phyloP scores from a whole-genome alignment of 1,140 invertebrate species.

The Mya arenaria region DNA sequence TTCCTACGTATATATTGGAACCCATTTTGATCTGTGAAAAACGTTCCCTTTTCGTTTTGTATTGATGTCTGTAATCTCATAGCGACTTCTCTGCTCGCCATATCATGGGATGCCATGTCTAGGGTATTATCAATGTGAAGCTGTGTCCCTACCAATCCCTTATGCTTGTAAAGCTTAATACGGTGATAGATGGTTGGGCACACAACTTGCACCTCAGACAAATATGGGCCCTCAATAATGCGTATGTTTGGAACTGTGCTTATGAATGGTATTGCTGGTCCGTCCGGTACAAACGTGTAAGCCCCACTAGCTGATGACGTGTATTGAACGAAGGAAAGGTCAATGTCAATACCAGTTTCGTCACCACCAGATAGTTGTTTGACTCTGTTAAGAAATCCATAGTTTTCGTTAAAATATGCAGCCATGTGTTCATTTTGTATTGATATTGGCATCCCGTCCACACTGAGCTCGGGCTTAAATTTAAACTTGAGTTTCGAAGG shows the following conservation, averaged over 20 bases:
- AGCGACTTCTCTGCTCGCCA: constrained; percentile 86
- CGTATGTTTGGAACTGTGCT: background rate
- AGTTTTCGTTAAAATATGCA: constrained; percentile 21
- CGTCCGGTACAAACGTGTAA: constrained; percentile 36
- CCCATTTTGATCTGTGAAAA: constrained; percentile 96
- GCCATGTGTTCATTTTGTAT: constrained; percentile 43
- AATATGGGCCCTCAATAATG: constrained; percentile 84
- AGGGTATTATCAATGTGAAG: constrained; percentile 83
- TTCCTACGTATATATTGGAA: constrained; percentile 86
- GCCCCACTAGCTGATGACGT: constrained; percentile 34
- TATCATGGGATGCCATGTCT: constrained; percentile 6
- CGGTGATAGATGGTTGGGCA: constrained; percentile 2
- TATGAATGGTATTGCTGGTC: constrained; percentile 74
- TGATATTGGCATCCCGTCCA: constrained; percentile 2
- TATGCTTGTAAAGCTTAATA: constrained; percentile 14
- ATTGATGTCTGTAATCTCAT: constrained; percentile 92
- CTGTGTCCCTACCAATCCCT: constrained; percentile 86
- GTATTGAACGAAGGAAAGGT: constrained; percentile 77
- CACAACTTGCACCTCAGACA: constrained; percentile 82
- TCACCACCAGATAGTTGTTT: constrained; percentile 40
- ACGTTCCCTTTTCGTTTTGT: constrained; percentile 83
- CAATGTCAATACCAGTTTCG: constrained; percentile 1
- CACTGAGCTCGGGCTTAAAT: background rate
- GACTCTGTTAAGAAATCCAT: constrained; percentile 28
- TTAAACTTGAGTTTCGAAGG: constrained; percentile 65